These are phyloP conservation scores for Athalia rosae DNA, from an alignment of 2,888 invertebrate species.

Conservation along the genomic window DNA sequence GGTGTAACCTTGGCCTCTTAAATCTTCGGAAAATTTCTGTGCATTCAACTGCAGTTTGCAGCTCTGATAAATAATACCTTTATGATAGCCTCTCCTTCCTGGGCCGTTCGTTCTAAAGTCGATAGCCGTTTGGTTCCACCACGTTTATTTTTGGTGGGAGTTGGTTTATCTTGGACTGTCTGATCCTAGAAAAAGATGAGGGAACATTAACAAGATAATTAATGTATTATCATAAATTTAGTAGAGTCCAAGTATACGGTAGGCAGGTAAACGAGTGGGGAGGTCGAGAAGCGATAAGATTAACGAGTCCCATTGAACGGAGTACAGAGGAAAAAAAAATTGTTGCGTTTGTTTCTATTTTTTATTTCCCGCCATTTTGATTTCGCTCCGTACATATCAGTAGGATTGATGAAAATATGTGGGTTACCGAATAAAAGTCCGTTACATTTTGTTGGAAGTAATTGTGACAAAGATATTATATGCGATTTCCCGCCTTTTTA, in stretches of 20 bases:
- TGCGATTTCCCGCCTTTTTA: constrained; percentile 67
- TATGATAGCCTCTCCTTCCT: constrained; percentile 75
- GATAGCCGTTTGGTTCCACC: constrained; percentile 74
- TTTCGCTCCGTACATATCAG: constrained; percentile 41
- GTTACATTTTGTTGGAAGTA: constrained; percentile 12
- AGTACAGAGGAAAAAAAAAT: constrained; percentile 17
- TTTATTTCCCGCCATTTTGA: constrained; percentile 55
- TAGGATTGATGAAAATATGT: not conserved
- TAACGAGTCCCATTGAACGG: constrained; percentile 59
- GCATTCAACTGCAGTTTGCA: constrained; percentile 12
- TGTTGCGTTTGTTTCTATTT: constrained; percentile 19
- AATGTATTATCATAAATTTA: not conserved
- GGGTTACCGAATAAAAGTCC: not conserved
- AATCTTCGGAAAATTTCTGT: constrained; percentile 35
- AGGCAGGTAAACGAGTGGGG: not conserved
- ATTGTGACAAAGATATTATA: constrained; percentile 19
- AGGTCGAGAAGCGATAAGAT: constrained; percentile 59
- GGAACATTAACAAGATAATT: constrained; percentile 27
- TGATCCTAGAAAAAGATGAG: constrained; percentile 63
- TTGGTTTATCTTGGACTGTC: constrained; percentile 66
- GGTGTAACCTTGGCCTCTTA: constrained; percentile 50
- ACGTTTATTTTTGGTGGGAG: constrained; percentile 73
- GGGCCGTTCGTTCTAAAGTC: constrained; percentile 74
- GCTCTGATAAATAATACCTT: constrained; percentile 69
- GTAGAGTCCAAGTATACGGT: constrained; percentile 3